Percentiles rank a stretch among this genome's conserved stretches.
phyloP scores from a whole-genome alignment of 1,140 invertebrate genomes.

The Nylanderia fulva region DNA sequence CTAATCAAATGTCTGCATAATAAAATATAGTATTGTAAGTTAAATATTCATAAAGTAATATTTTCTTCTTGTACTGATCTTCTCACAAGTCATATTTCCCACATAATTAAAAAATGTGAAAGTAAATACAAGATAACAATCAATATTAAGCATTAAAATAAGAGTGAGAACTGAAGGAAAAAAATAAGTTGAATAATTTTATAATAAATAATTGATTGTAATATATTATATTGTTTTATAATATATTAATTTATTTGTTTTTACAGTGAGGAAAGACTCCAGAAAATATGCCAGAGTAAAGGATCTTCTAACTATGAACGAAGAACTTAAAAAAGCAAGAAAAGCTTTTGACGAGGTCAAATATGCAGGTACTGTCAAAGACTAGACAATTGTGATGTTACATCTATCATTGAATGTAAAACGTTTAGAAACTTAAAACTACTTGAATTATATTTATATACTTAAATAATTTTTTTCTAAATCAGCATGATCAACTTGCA shows the following conservation, averaged over 20 bases:
- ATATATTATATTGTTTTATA: conserved; percentile 13
- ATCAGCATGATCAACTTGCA: conserved; percentile 35
- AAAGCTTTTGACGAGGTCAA: conserved; percentile 99
- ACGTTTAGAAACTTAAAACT: conserved; percentile 23
- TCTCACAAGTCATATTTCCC: too few relatives aligned
- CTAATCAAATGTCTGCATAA: too few relatives aligned
- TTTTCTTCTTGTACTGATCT: too few relatives aligned
- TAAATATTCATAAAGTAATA: too few relatives aligned
- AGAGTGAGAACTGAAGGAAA: too few relatives aligned
- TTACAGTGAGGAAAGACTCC: conserved; percentile 96
- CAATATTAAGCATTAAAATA: too few relatives aligned
- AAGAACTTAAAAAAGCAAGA: conserved; percentile 99
- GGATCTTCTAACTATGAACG: conserved; percentile 99
- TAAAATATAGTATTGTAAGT: too few relatives aligned
- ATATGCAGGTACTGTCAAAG: conserved; percentile 89
- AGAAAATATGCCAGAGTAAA: conserved; percentile 99
- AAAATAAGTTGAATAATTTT: too few relatives aligned
- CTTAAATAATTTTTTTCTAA: background rate
- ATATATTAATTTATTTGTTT: conserved; percentile 48
- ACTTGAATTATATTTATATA: conserved; percentile 5
- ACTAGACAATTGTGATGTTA: conserved; percentile 39
- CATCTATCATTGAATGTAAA: conserved; percentile 28
- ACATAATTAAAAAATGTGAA: too few relatives aligned
- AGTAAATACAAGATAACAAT: too few relatives aligned
- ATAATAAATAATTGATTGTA: too few relatives aligned